phyloP scores from a whole-genome alignment of 2,797 vertebrate species.

The Amniataba percoides region DNA sequence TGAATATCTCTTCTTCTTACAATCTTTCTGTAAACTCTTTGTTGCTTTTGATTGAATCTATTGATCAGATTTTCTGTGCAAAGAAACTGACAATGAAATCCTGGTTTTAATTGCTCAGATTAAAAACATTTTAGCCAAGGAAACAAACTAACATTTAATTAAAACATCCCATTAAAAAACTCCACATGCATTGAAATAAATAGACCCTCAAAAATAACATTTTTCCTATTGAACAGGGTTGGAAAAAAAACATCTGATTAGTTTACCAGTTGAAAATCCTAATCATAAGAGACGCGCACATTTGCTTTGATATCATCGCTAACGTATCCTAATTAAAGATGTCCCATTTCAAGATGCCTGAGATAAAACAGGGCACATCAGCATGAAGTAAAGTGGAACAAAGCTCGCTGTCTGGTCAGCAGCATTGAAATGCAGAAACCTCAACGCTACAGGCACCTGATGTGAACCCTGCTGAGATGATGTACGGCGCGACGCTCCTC shows the following conservation, averaged over 20 bases:
- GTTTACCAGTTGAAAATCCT: constrained; percentile 12
- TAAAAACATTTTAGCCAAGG: background rate
- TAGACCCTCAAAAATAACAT: too few relatives aligned
- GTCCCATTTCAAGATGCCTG: constrained; percentile 1
- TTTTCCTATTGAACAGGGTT: too few relatives aligned
- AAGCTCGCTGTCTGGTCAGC: constrained; percentile 1
- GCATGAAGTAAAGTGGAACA: background rate
- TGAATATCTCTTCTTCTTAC: background rate
- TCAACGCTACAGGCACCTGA: constrained; percentile 5
- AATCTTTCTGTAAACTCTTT: too few relatives aligned
- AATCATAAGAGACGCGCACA: constrained; percentile 4
- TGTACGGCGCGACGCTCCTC: constrained; percentile 5
- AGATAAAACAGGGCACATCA: background rate
- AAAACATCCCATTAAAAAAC: too few relatives aligned
- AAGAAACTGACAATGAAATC: background rate
- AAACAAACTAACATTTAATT: too few relatives aligned
- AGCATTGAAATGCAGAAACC: constrained; percentile 8
- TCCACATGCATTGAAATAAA: too few relatives aligned
- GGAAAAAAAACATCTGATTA: constrained; percentile 11
- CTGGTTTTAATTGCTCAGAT: background rate
- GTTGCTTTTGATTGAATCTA: background rate
- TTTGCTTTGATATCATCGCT: background rate
- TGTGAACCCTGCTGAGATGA: constrained; percentile 44
- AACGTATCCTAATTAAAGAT: constrained; percentile 9
- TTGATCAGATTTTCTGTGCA: background rate